Base-by-base conservation (phyloP, 2,797 vertebrate species). In the Syndactyla subalaris region DNA sequence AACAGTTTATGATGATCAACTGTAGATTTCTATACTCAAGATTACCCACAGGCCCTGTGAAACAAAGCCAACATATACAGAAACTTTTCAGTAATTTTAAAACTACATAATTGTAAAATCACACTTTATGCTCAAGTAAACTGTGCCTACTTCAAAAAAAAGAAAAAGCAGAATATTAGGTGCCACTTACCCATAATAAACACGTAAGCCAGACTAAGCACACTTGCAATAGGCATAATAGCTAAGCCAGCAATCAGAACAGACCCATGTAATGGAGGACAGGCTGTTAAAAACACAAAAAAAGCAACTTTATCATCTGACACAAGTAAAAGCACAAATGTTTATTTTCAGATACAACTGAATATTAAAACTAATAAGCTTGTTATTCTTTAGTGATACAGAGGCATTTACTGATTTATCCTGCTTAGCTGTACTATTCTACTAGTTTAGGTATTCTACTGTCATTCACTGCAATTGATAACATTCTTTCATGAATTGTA, bases 211-310 rank as follows among this genome's bases (percentile, higher is more conserved):
- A 98, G 94, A 93, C 97, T 98, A 93, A 98, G 86, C 95, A 97
- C 93, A 96, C 90, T 94, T 95, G 92, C 96, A 98, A 97, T 79
- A 96, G 97, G 97, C 92, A 97, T 93, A 97, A 98, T 93, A 89
- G 95, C 97, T 97, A 98, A 96, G 92, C 98, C 98, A 96, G 97
- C 95, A 97, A 98, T 97, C 94, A 98, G 45, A 86, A 98, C 93
- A 85, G 97, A 96, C 22, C 88, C 96, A 19, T 97, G 92, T 83
- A 77, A 65, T 2, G 97, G 95, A 67, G 94, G 83, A 81, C 98
- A 98, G 24, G 86, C 98, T 98, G 97, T 91, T 88, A 55, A 93
- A 97, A 92, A 96, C 17, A 96, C 46, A 52, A 10, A 21, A 45
- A 54, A 91, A 96, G 26, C 83, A 78, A 70, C 14, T 39, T 23